Percentiles rank a stretch among this genome's conserved stretches.
Evolutionary conservation across 1,140 invertebrate genomes (phyloP).

Genomic region (Coenobita brevimanus): DNA sequence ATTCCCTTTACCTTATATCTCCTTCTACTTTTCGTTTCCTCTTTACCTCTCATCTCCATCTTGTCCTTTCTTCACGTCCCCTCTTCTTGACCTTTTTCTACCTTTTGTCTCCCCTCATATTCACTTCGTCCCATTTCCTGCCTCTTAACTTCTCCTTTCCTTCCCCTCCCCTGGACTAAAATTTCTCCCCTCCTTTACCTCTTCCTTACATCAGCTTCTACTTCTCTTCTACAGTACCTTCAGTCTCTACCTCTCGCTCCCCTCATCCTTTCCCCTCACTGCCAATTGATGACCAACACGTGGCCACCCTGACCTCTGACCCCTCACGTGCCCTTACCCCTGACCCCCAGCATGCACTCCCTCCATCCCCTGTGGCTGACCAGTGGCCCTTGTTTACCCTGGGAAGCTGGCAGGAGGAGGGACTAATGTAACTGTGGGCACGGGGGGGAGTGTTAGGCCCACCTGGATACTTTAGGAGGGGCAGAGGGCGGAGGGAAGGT

Average conservation of each 20-base stretch:
- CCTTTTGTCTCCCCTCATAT: neutral
- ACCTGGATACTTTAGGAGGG: no score
- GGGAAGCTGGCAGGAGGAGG: no score
- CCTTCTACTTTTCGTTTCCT: no score
- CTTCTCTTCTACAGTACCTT: no score
- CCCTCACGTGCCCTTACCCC: conserved; percentile 1
- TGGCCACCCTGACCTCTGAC: neutral
- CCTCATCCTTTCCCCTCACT: neutral
- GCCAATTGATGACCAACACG: conserved; percentile 15
- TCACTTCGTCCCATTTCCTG: neutral
- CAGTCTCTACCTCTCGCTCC: neutral
- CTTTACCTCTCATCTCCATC: neutral
- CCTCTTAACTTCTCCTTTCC: neutral
- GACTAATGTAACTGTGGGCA: no score
- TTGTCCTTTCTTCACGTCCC: neutral
- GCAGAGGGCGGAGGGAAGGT: no score
- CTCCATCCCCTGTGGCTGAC: conserved; percentile 4
- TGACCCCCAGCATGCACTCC: neutral
- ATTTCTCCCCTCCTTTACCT: no score
- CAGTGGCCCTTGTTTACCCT: conserved; percentile 2
- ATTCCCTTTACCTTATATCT: no score
- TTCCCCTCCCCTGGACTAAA: conserved; percentile 3
- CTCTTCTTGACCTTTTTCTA: neutral
- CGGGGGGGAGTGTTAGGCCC: neutral
- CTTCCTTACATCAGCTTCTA: no score